Evolutionary conservation across 92 coral and sea anemone species (phyloP).

Genomic region (Umimayanthus kanabou): DNA sequence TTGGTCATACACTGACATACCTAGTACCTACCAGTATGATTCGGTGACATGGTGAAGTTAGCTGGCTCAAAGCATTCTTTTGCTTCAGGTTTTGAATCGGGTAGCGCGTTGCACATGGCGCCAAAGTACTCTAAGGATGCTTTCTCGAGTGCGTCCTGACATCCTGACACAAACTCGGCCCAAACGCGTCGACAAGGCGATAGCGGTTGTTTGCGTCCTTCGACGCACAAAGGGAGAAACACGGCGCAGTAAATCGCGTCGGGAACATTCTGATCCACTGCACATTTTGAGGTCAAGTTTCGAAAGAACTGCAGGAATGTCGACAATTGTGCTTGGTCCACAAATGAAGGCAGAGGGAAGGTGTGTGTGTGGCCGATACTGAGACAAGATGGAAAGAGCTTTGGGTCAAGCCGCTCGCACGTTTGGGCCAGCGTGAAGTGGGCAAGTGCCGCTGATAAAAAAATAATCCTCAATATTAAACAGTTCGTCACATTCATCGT

Average conservation of each 20-base stretch:
- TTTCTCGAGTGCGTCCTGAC: neutral
- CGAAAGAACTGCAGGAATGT: neutral
- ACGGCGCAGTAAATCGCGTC: constrained; percentile 20
- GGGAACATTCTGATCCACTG: neutral
- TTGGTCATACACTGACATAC: neutral
- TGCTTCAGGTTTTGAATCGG: constrained; percentile 11
- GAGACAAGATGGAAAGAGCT: constrained; percentile 13
- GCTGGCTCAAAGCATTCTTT: constrained; percentile 26
- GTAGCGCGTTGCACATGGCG: constrained; percentile 38
- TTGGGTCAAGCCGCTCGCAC: constrained; percentile 11
- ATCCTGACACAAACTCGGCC: constrained; percentile 6
- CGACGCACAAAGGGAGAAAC: constrained; percentile 17
- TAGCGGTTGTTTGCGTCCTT: constrained; percentile 6
- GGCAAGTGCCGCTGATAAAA: neutral
- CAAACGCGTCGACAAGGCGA: constrained; percentile 32
- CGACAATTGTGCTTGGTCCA: constrained; percentile 3
- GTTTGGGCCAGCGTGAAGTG: constrained; percentile 3
- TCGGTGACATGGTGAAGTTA: neutral
- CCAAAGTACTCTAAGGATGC: neutral
- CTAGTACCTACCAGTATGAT: neutral
- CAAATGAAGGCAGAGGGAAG: constrained; percentile 12
- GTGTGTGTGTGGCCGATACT: constrained; percentile 23
- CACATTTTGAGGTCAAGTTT: neutral
- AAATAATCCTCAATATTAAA: neutral
- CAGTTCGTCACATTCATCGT: neutral